Conservation (phyloP, 53 echinoderm and acorn worm genomes). For the Temnopleurus reevesii region DNA sequence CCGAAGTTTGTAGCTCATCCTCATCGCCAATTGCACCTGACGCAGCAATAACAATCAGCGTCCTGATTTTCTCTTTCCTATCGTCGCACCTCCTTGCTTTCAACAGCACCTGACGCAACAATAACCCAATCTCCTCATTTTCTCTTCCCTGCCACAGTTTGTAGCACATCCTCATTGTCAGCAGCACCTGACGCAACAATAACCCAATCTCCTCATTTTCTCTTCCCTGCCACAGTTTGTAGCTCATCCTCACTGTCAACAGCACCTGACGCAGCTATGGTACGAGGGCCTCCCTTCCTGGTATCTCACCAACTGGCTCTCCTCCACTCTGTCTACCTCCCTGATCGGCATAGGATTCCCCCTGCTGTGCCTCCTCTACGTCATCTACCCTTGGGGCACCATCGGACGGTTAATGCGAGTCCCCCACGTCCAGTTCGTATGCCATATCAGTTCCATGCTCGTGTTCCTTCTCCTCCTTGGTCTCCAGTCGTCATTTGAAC, state of each 20-base stretch:
- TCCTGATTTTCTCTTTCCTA: no score
- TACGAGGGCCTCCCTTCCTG: slow-evolving; percentile 93
- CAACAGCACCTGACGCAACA: no score
- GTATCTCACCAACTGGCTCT: slow-evolving; percentile 85
- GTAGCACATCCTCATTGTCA: no score
- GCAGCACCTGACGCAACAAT: neutral
- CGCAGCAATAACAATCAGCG: no score
- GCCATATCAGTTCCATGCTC: slow-evolving; percentile 79
- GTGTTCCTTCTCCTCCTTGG: slow-evolving; percentile 87
- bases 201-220: neutral
- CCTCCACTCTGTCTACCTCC: slow-evolving; percentile 69
- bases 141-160: no score
- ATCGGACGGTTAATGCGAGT: slow-evolving; percentile 84
- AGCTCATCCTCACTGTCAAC: slow-evolving; percentile 97
- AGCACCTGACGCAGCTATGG: slow-evolving; percentile 92
- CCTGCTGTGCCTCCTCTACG: slow-evolving; percentile 83
- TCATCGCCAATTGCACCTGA: no score
- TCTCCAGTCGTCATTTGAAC: slow-evolving; percentile 76
- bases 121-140: no score
- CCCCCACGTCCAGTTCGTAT: slow-evolving; percentile 95
- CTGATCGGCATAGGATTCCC: slow-evolving; percentile 77
- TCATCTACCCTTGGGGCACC: slow-evolving; percentile 87
- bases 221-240: slow-evolving; percentile 73
- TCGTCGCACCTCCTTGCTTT: no score
- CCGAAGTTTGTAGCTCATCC: no score